These are phyloP conservation scores for Idaea biselata DNA, from an alignment of 2,888 invertebrate genomes.

Conservation along the genomic window DNA sequence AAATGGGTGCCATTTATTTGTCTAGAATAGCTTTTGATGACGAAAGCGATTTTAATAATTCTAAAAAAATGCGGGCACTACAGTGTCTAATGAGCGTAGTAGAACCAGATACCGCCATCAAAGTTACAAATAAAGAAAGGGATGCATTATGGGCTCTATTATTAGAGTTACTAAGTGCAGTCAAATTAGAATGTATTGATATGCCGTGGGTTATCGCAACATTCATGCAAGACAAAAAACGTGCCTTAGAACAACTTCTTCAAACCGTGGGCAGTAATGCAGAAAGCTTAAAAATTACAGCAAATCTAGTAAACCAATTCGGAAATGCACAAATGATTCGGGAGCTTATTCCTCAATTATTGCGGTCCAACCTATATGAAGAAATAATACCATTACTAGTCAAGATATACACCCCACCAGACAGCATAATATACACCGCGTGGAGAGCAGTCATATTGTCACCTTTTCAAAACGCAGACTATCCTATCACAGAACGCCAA, in stretches of 20 bases:
- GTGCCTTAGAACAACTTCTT: slow-evolving; percentile 64
- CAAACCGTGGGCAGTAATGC: slow-evolving; percentile 54
- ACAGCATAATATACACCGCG: slow-evolving; percentile 57
- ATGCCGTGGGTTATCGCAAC: slow-evolving; percentile 73
- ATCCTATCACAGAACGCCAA: slow-evolving; percentile 72
- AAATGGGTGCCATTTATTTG: slow-evolving; percentile 76
- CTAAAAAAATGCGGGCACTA: slow-evolving; percentile 70
- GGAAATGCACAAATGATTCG: slow-evolving; percentile 53
- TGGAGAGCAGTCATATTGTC: slow-evolving; percentile 69
- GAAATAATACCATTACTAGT: slow-evolving; percentile 66
- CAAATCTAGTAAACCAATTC: slow-evolving; percentile 56
- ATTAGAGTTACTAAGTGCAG: slow-evolving; percentile 63
- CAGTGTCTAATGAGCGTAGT: slow-evolving; percentile 75
- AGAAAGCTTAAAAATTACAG: slow-evolving; percentile 60
- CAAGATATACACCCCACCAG: slow-evolving; percentile 54
- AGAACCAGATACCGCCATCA: slow-evolving; percentile 68
- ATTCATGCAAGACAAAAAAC: slow-evolving; percentile 65
- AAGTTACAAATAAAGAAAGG: slow-evolving; percentile 66
- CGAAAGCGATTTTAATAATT: slow-evolving; percentile 68
- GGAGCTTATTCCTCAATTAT: slow-evolving; percentile 52
- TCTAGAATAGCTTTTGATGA: slow-evolving; percentile 74
- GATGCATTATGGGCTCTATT: slow-evolving; percentile 67
- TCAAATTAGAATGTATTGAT: slow-evolving; percentile 66
- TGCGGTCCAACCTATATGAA: slow-evolving; percentile 58
- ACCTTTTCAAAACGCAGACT: slow-evolving; percentile 73